Evolutionary conservation across 2,888 invertebrate species (phyloP).

Genomic region (Ommatoiulus sabulosus): DNA sequence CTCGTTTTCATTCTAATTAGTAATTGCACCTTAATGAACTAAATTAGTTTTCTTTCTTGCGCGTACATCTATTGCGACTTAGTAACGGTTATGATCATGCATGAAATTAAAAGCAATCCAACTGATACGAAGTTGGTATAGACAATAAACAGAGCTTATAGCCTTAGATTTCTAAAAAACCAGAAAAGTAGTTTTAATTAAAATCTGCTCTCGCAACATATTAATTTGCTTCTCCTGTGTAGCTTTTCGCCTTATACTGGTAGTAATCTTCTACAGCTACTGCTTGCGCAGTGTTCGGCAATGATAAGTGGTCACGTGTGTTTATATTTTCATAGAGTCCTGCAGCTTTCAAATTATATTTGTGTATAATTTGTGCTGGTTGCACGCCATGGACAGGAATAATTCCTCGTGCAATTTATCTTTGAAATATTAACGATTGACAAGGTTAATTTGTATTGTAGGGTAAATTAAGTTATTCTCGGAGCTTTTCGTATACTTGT

Average conservation of each 20-base stretch:
- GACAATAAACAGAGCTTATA: neutral
- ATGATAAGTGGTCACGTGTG: neutral
- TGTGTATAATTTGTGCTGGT: neutral
- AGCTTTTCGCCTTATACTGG: neutral
- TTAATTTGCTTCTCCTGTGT: neutral
- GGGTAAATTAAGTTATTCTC: no score
- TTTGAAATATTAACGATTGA: neutral
- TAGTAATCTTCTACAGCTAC: neutral
- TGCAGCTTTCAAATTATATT: neutral
- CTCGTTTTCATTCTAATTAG: neutral
- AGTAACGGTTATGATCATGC: constrained; percentile 36
- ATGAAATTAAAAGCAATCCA: neutral
- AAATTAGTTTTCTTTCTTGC: neutral
- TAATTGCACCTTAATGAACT: constrained; percentile 21
- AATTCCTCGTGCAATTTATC: neutral
- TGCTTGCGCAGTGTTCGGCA: neutral
- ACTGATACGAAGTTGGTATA: neutral
- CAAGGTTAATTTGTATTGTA: neutral
- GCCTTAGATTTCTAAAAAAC: neutral
- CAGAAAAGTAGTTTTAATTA: neutral
- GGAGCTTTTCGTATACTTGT: no score
- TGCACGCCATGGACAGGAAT: neutral
- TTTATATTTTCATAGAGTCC: neutral
- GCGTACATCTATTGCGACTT: neutral
- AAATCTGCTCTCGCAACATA: neutral